These are phyloP conservation scores for Helleia helle DNA, from an alignment of 2,888 invertebrate genomes.

Conservation along the genomic window DNA sequence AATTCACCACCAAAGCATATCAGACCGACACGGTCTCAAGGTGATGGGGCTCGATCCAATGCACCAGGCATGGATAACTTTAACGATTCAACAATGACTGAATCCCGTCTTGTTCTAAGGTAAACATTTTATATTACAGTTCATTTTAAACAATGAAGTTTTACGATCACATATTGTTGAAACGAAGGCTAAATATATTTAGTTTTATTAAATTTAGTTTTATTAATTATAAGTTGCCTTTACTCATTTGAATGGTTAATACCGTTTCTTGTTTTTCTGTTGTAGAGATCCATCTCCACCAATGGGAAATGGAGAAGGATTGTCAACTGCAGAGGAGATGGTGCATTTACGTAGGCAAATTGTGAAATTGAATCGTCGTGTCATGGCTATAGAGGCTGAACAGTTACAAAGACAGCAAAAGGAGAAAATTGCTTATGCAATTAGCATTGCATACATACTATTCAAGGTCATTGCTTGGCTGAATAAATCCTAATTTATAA, in stretches of 20 bases:
- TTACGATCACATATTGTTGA: too few species aligned
- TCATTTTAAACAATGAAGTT: too few species aligned
- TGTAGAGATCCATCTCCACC: slow-evolving; percentile 80
- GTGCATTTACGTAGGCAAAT: slow-evolving; percentile 88
- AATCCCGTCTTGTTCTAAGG: slow-evolving; percentile 61
- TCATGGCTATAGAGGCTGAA: slow-evolving; percentile 90
- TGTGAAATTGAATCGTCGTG: slow-evolving; percentile 88
- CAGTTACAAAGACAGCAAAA: slow-evolving; percentile 87
- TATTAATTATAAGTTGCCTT: not conserved
- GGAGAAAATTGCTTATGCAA: slow-evolving; percentile 88
- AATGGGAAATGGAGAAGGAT: slow-evolving; percentile 75
- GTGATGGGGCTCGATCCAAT: slow-evolving; percentile 51
- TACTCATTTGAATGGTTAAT: too few species aligned
- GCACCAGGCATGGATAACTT: slow-evolving; percentile 51
- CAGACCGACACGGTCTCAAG: slow-evolving; percentile 45
- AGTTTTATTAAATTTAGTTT: too few species aligned
- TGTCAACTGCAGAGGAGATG: slow-evolving; percentile 84
- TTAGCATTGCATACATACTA: slow-evolving; percentile 89
- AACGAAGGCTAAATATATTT: too few species aligned
- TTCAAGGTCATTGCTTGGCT: slow-evolving; percentile 91
- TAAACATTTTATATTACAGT: slow-evolving; percentile 18
- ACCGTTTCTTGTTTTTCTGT: too few species aligned
- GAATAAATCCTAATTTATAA: slow-evolving; percentile 54
- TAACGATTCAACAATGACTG: slow-evolving; percentile 64
- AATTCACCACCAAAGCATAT: slow-evolving; percentile 53